These are phyloP conservation scores for Notiomystis cincta DNA, from an alignment of 2,113 vertebrate species.

Conservation along the genomic window DNA sequence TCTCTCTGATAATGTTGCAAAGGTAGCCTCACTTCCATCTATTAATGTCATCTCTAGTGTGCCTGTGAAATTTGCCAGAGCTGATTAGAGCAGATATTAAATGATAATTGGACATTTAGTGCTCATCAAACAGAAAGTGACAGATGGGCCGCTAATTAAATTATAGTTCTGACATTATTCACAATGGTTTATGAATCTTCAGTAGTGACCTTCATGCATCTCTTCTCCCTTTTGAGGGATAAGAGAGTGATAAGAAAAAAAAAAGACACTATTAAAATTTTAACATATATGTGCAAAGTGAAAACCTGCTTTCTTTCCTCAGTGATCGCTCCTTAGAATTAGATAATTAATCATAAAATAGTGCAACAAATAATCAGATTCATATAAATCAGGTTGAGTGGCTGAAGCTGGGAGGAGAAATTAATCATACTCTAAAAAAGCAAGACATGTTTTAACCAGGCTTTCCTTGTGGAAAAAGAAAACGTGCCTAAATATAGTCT, in stretches of 20 bases:
- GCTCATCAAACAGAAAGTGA: slow-evolving; percentile 98
- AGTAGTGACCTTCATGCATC: slow-evolving; percentile 88
- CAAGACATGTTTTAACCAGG: neutral
- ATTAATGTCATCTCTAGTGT: slow-evolving; percentile 83
- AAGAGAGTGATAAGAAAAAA: neutral
- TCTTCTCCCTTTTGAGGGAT: slow-evolving; percentile 45
- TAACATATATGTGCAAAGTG: slow-evolving; percentile 1
- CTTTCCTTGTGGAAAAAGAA: neutral
- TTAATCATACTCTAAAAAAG: neutral
- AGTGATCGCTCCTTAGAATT: neutral
- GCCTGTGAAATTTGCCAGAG: slow-evolving; percentile 93
- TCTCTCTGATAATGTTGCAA: slow-evolving; percentile 67
- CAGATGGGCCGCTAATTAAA: slow-evolving; percentile 99
- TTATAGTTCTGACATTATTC: slow-evolving; percentile 96
- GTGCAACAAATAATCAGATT: slow-evolving; percentile 19
- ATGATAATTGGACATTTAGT: slow-evolving; percentile 99
- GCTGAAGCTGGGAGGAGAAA: slow-evolving; percentile 22
- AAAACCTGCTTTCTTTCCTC: neutral
- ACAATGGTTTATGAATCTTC: slow-evolving; percentile 82
- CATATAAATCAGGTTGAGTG: neutral
- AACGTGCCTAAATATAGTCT: neutral
- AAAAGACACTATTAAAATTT: neutral
- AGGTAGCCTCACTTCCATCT: slow-evolving; percentile 75
- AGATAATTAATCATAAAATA: neutral
- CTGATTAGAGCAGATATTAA: slow-evolving; percentile 99